These are phyloP conservation scores for Clitarchus hookeri DNA, from an alignment of 2,888 invertebrate species.

Conservation along the genomic window DNA sequence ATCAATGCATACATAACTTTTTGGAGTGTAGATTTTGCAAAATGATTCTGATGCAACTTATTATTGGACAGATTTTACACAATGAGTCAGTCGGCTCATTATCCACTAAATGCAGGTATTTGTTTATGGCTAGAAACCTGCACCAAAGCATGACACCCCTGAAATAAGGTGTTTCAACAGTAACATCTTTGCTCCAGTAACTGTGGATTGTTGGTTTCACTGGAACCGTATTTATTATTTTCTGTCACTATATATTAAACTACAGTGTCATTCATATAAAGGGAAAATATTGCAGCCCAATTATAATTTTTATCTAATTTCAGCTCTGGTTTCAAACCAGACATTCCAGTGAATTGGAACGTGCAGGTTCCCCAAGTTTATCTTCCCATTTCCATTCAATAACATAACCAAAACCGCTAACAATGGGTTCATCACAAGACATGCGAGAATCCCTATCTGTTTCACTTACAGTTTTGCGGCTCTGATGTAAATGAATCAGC, in stretches of 20 bases:
- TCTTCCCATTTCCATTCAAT: not conserved
- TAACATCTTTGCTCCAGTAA: not conserved
- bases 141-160: not conserved
- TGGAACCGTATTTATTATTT: not conserved
- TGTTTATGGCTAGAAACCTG: too few species aligned
- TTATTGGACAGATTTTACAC: not conserved
- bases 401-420: not conserved
- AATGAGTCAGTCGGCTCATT: not conserved
- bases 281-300: not conserved
- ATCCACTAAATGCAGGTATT: not conserved
- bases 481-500: not conserved
- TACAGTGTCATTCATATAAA: not conserved
- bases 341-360: not conserved
- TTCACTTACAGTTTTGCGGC: not conserved
- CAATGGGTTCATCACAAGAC: not conserved
- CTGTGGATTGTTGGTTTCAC: not conserved
- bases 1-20: constrained; percentile 22
- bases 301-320: not conserved
- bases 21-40: not conserved
- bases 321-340: not conserved
- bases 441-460: not conserved
- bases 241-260: not conserved
- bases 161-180: not conserved
- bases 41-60: not conserved
- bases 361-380: not conserved